These are phyloP conservation scores for Tetanocera ferruginea DNA, from an alignment of 2,888 invertebrate genomes.

Conservation along the genomic window DNA sequence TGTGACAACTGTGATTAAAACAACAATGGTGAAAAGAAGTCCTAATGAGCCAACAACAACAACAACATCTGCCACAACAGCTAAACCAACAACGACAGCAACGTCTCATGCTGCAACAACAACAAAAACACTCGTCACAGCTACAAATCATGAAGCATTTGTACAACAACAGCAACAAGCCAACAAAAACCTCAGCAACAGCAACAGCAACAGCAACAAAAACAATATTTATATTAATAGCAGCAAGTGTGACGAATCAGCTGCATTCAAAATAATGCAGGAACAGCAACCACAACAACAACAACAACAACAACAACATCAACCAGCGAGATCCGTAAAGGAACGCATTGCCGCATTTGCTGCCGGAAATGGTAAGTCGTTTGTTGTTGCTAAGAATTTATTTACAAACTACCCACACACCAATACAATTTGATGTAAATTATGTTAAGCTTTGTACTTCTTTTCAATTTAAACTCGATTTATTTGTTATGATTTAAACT, in stretches of 20 bases:
- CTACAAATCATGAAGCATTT: conserved; percentile 36
- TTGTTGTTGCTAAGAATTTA: conserved; percentile 3
- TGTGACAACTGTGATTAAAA: conserved; percentile 68
- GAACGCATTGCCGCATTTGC: conserved; percentile 66
- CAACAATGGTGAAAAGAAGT: conserved; percentile 67
- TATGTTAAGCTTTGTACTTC: not conserved
- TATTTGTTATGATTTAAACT: not conserved
- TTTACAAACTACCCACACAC: not conserved
- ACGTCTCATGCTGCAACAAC: conserved; percentile 48
- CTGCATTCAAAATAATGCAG: conserved; percentile 29
- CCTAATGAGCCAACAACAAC: conserved; percentile 62
- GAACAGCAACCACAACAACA: conserved; percentile 44
- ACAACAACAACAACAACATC: conserved; percentile 42
- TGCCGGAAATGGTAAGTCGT: conserved; percentile 64
- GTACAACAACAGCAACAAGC: conserved; percentile 54
- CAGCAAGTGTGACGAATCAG: conserved; percentile 45
- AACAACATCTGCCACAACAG: conserved; percentile 24
- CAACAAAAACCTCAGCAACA: conserved; percentile 40
- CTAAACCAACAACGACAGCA: conserved; percentile 52
- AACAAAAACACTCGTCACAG: conserved; percentile 40
- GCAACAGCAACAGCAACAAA: conserved; percentile 48
- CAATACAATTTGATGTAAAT: not conserved
- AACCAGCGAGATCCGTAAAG: conserved; percentile 57
- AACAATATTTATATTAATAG: conserved; percentile 48
- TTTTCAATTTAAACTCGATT: not conserved